These are phyloP conservation scores for Vanacampus margaritifer DNA, from an alignment of 2,113 vertebrate genomes.

Conservation along the genomic window DNA sequence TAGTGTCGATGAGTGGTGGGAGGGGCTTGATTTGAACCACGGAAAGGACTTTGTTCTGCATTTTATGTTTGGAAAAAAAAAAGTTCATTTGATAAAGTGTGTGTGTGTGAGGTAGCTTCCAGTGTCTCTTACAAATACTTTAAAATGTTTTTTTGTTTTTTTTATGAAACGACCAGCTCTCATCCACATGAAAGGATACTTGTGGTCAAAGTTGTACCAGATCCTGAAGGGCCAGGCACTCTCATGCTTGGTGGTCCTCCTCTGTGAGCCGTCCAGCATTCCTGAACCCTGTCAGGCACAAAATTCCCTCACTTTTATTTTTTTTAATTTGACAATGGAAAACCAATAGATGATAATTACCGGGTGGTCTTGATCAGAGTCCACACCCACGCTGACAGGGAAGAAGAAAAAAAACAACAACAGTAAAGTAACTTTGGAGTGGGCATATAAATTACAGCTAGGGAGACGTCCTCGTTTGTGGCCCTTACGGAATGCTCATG, in stretches of 20 bases:
- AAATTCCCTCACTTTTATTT: background rate
- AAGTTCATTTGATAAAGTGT: too few species aligned
- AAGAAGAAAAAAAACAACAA: background rate
- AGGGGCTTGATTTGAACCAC: too few species aligned
- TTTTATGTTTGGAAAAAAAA: too few species aligned
- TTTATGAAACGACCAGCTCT: too few species aligned
- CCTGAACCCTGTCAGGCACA: constrained; percentile 39
- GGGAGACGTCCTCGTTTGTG: too few species aligned
- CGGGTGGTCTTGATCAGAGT: constrained; percentile 86
- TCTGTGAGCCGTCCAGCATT: constrained; percentile 77
- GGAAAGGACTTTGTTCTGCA: too few species aligned
- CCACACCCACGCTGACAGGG: constrained; percentile 85
- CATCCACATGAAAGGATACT: constrained; percentile 81
- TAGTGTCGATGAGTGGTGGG: too few species aligned
- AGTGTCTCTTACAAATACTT: too few species aligned
- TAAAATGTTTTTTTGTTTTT: too few species aligned
- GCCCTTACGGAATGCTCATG: constrained; percentile 91
- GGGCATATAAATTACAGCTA: too few species aligned
- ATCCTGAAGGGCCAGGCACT: constrained; percentile 95
- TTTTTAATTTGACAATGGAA: background rate
- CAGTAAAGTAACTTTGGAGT: background rate
- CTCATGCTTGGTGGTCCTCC: constrained; percentile 86
- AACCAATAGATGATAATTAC: constrained; percentile 65
- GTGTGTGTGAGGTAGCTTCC: too few species aligned
- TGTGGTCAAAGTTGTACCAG: constrained; percentile 97